phyloP scores from a whole-genome alignment of 2,113 vertebrate species.

The Pseudorectes ferrugineus region DNA sequence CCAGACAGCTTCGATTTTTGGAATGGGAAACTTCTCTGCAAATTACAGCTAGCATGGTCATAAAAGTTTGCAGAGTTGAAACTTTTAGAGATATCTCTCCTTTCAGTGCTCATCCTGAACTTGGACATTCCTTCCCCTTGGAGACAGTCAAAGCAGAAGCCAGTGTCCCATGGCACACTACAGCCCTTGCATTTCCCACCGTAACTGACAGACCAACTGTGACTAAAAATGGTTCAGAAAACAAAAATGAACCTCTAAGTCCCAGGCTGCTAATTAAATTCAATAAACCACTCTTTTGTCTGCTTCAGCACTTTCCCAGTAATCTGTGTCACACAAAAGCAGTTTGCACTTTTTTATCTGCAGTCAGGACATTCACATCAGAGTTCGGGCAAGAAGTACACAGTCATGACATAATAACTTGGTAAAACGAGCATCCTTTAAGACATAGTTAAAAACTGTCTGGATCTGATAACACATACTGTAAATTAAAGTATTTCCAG shows the following conservation, averaged over 20 bases:
- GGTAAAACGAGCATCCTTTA: background rate
- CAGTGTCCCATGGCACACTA: background rate
- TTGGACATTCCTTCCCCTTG: background rate
- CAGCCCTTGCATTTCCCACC: background rate
- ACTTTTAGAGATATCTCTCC: background rate
- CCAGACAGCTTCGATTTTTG: background rate
- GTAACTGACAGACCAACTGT: background rate
- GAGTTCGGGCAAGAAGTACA: fast-evolving
- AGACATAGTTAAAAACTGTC: background rate
- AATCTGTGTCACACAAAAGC: background rate
- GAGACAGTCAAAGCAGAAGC: background rate
- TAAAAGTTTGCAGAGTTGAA: background rate
- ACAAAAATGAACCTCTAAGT: background rate
- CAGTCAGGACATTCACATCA: background rate
- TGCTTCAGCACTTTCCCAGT: background rate
- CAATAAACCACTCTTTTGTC: background rate
- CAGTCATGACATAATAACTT: background rate
- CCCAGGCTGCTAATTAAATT: background rate
- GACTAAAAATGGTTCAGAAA: background rate
- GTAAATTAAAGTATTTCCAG: background rate
- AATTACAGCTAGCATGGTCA: background rate
- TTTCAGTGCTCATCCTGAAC: background rate
- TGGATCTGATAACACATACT: background rate
- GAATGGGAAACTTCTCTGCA: background rate
- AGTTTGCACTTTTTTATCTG: background rate